Conservation (phyloP, 2,113 vertebrate species). For the Gallinago undulata region DNA sequence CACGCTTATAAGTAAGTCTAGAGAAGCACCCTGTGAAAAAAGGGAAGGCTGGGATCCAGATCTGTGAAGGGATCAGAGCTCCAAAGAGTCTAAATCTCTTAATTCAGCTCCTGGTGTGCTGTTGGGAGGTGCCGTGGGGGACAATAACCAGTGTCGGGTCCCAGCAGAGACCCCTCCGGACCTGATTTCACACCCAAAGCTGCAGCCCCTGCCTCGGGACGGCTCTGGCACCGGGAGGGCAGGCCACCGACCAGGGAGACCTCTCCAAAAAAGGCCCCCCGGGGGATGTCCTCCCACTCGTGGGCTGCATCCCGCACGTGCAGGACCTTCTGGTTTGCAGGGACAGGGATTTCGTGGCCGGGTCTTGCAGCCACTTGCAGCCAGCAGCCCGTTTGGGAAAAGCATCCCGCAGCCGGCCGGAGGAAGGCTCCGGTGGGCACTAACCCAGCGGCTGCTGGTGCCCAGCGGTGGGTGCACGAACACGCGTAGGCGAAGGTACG, state of each 20-base stretch:
- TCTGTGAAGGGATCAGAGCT: background rate
- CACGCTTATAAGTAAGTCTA: background rate
- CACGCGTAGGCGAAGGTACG: constrained; percentile 9
- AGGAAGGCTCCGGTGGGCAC: background rate
- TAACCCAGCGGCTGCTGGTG: background rate
- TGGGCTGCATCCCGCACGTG: background rate
- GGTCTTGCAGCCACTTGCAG: background rate
- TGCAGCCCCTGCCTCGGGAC: background rate
- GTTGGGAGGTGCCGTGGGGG: fast-evolving
- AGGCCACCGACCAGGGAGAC: background rate
- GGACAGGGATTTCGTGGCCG: fast-evolving
- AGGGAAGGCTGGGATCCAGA: background rate
- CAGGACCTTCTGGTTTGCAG: background rate
- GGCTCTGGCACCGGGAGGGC: background rate
- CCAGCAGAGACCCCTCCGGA: background rate
- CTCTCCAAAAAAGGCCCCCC: background rate
- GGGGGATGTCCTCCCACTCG: background rate
- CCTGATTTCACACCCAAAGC: fast-evolving
- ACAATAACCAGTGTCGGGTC: fast-evolving
- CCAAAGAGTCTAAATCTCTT: background rate
- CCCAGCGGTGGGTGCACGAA: background rate
- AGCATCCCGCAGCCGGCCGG: fast-evolving
- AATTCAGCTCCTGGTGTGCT: fast-evolving
- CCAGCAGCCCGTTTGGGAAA: background rate
- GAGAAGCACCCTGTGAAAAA: background rate